Evolutionary conservation across 2,888 invertebrate genomes (phyloP).

Genomic region (Poecilus cupreus): DNA sequence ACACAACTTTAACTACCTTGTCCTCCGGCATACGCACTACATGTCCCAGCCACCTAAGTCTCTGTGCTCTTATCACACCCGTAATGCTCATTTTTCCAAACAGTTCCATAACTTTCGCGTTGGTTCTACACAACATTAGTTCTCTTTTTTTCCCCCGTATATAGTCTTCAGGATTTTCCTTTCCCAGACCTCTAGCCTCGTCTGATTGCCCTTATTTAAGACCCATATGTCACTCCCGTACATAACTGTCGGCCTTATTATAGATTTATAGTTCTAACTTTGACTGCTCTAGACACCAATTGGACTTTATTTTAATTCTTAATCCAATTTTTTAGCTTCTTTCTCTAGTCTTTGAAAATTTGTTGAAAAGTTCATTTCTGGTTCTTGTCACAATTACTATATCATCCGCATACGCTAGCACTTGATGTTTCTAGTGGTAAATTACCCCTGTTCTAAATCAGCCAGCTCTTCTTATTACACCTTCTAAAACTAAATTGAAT

Average conservation of each 20-base stretch:
- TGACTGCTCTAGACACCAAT: too few species aligned
- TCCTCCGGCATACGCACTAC: background rate
- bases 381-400: slow-evolving; percentile 28
- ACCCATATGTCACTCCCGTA: background rate
- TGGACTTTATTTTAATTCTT: background rate
- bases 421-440: slow-evolving; percentile 30
- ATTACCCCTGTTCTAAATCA: too few species aligned
- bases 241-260: too few species aligned
- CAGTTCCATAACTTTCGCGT: background rate
- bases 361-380: background rate
- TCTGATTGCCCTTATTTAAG: background rate
- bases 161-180: background rate
- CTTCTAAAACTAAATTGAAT: background rate
- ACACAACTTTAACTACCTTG: too few species aligned
- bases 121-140: background rate
- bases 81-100: background rate
- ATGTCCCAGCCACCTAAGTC: background rate
- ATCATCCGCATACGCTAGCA: slow-evolving; percentile 30
- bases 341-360: slow-evolving; percentile 22
- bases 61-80: background rate
- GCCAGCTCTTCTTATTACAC: background rate
- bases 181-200: background rate
- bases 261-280: too few species aligned
- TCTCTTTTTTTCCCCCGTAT: background rate
- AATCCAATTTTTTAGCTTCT: slow-evolving; percentile 10